A percentile compares a stretch with the other conserved stretches of the same genome.
phyloP scores from a whole-genome alignment of 2,113 vertebrate genomes.

The Recurvirostra avosetta region DNA sequence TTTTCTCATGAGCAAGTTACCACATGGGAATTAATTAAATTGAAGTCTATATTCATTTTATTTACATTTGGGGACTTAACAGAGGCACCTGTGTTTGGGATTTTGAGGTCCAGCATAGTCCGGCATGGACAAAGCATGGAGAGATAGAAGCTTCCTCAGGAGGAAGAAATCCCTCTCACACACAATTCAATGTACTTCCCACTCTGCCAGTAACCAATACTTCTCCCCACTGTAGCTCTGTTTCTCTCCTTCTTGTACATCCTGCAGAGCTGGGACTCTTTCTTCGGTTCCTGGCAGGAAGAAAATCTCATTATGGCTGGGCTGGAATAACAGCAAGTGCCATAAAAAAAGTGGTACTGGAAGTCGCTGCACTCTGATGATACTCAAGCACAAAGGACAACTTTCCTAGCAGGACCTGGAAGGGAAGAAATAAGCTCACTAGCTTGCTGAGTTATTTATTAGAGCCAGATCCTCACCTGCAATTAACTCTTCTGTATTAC shows the following conservation, averaged over 20 bases:
- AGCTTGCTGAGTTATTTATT: not conserved
- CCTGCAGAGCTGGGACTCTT: not conserved
- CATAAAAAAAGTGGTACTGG: not conserved
- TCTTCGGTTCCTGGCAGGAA: not conserved
- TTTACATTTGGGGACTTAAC: not conserved
- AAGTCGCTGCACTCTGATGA: not conserved
- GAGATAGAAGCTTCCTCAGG: not conserved
- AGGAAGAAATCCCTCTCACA: not conserved
- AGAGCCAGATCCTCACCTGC: not conserved
- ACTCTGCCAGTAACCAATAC: not conserved
- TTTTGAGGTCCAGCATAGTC: not conserved
- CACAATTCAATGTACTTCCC: not conserved
- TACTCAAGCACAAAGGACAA: not conserved
- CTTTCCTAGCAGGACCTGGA: not conserved
- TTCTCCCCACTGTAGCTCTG: not conserved
- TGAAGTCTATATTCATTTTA: not conserved
- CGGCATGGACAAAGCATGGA: not conserved
- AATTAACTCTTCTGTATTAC: not conserved
- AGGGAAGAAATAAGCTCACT: not conserved
- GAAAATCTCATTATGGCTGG: not conserved
- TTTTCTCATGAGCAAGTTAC: not conserved
- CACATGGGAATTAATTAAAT: not conserved
- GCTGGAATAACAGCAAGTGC: not conserved
- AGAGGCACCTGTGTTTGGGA: not conserved
- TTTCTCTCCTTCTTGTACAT: not conserved